These are phyloP conservation scores for Sarcophaga subvicina DNA, from an alignment of 2,888 invertebrate genomes.

Conservation along the genomic window DNA sequence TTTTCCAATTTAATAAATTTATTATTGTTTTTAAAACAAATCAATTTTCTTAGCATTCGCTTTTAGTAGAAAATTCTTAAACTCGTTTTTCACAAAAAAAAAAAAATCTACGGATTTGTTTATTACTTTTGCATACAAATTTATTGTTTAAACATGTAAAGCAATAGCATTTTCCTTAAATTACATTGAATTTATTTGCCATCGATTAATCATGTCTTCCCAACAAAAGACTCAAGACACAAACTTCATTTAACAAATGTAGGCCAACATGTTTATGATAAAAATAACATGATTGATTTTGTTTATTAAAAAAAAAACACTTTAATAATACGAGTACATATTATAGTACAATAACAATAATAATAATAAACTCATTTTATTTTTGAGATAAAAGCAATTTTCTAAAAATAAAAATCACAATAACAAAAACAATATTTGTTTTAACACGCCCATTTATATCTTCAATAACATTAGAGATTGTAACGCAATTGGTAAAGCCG, in stretches of 20 bases:
- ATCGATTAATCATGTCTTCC: background rate
- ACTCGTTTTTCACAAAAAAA: too few relatives aligned
- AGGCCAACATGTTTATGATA: background rate
- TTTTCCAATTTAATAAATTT: too few relatives aligned
- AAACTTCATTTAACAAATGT: conserved; percentile 4
- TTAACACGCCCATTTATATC: conserved; percentile 21
- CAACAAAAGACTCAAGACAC: conserved; percentile 51
- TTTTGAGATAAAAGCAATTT: background rate
- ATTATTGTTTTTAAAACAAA: too few relatives aligned
- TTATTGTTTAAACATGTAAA: too few relatives aligned
- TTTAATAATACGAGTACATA: background rate
- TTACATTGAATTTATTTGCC: too few relatives aligned
- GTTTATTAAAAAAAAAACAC: background rate
- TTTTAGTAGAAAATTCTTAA: too few relatives aligned
- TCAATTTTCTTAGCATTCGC: too few relatives aligned
- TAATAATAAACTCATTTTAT: background rate
- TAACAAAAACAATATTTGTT: conserved; percentile 48
- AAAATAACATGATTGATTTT: conserved; percentile 20
- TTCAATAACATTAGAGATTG: background rate
- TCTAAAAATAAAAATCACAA: background rate
- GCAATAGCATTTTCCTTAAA: too few relatives aligned
- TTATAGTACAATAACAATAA: background rate
- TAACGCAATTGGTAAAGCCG: background rate
- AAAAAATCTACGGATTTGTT: too few relatives aligned
- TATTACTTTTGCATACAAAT: too few relatives aligned